Percentiles rank a stretch among this genome's conserved stretches.
Conservation (phyloP, 2,113 vertebrate genomes). For the Xenus cinereus region DNA sequence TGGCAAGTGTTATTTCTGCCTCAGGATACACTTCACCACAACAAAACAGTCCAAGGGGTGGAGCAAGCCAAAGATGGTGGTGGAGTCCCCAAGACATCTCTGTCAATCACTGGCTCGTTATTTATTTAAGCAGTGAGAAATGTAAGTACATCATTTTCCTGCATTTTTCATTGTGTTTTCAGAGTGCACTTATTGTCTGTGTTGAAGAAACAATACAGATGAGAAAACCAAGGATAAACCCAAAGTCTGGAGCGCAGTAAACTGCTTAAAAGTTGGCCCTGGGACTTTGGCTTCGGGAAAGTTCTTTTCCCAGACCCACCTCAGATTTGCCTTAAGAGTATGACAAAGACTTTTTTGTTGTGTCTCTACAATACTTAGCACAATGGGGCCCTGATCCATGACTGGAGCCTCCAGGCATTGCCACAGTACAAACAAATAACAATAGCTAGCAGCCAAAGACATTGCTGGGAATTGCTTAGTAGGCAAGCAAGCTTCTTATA, state of each 20-base stretch:
- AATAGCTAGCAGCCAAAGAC: constrained; percentile 56
- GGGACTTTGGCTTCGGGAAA: not conserved
- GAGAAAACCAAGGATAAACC: constrained; percentile 23
- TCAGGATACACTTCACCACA: not conserved
- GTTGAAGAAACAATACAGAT: not conserved
- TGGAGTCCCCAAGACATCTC: not conserved
- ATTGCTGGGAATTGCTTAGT: constrained; percentile 50
- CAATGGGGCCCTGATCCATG: constrained; percentile 43
- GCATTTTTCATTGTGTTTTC: not conserved
- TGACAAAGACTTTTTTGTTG: constrained; percentile 62
- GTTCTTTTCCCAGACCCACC: constrained; percentile 39
- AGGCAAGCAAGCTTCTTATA: constrained; percentile 60
- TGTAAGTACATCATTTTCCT: not conserved
- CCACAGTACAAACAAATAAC: constrained; percentile 54
- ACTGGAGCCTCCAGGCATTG: constrained; percentile 50
- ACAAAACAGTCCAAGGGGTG: not conserved
- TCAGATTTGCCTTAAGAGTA: constrained; percentile 27
- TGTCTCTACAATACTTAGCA: constrained; percentile 44
- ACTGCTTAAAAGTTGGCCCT: not conserved
- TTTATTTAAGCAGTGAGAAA: not conserved
- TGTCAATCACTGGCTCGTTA: not conserved
- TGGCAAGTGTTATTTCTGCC: not conserved
- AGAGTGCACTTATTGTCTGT: not conserved
- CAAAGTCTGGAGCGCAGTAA: not conserved
- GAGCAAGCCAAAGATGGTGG: not conserved